Base-by-base conservation (phyloP, 2,888 invertebrate species). In the Ennomos fuscantarius region DNA sequence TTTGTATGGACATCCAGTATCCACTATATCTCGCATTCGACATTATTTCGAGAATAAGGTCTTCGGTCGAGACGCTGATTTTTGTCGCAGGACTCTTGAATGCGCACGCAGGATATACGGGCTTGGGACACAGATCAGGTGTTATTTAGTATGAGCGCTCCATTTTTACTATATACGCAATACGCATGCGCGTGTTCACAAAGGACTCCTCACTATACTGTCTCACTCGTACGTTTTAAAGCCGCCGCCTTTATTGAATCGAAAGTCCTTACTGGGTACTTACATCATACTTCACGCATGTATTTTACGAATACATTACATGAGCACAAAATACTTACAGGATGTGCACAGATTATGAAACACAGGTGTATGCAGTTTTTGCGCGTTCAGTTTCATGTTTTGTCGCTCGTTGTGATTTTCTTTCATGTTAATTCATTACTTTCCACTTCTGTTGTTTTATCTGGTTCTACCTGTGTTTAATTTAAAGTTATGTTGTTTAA, bases 81-180 rank as follows among this genome's bases (percentile, higher is more conserved):
- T 69, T 69, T 63, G 69, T 63, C 70, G 62, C 73, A 81, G 83
- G 82, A 81, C 71, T 68, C 69, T 70, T 70, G 47, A 79, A 66
- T 88, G 89, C 89, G 89, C 89, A 78, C 86, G 88, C 89, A 87
- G 83, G 79, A 79, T 68, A 72, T 78, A 73, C 68, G 64, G 62
- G 24, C 39, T 48, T 43, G n/a, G 6, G 10, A 12, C 48, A 40
- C 49, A 59, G 53, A 49, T n/a, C 54, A 45, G 1, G 13, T 45
- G 45, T 9, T 32, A 59, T 15, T 44, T 36, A 43, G 44, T 59
- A 41, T 35, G 13, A 59, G 36, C 45, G 33, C 37, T 31, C 48
- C 49, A 40, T 48, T 36, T 51, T 33, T 45, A 34, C 37, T 48
- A 37, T 15, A 41, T 60, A 53, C 52, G 53, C 48, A 62, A 41